phyloP scores from a whole-genome alignment of 2,113 vertebrate species.

The Motacilla tschutschensis region DNA sequence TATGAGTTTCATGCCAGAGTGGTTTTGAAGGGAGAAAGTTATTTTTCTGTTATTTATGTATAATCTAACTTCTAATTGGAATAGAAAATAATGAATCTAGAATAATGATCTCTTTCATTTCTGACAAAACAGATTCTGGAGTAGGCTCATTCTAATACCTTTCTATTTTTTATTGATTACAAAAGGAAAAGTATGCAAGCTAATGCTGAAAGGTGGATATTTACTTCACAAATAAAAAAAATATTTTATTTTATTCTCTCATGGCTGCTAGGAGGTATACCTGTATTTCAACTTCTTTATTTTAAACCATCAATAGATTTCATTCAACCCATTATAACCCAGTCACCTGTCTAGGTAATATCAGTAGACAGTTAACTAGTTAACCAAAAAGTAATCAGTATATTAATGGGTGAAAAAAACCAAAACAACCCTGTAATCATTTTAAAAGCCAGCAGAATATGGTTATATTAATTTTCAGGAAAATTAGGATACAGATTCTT shows the following conservation, averaged over 20 bases:
- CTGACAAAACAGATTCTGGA: background rate
- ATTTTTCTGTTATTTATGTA: background rate
- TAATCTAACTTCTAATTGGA: background rate
- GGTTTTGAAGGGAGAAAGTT: background rate
- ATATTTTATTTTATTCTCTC: background rate
- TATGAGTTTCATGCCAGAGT: background rate
- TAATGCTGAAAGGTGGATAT: background rate
- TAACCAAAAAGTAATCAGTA: background rate
- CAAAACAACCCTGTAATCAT: background rate
- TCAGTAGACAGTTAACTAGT: background rate
- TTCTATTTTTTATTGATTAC: background rate
- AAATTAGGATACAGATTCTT: background rate
- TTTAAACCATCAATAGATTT: background rate
- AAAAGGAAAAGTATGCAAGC: background rate
- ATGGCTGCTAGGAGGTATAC: background rate
- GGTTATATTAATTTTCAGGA: background rate
- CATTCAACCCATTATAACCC: background rate
- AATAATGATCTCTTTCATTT: slow-evolving; percentile 16
- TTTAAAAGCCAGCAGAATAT: background rate
- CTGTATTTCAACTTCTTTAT: background rate
- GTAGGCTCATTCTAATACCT: background rate
- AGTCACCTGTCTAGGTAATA: background rate
- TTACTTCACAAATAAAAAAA: background rate
- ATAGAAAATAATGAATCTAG: slow-evolving; percentile 2
- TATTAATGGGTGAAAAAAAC: background rate